Conservation (phyloP, 2,113 vertebrate genomes). For the Cyphomyrus plagiostoma region DNA sequence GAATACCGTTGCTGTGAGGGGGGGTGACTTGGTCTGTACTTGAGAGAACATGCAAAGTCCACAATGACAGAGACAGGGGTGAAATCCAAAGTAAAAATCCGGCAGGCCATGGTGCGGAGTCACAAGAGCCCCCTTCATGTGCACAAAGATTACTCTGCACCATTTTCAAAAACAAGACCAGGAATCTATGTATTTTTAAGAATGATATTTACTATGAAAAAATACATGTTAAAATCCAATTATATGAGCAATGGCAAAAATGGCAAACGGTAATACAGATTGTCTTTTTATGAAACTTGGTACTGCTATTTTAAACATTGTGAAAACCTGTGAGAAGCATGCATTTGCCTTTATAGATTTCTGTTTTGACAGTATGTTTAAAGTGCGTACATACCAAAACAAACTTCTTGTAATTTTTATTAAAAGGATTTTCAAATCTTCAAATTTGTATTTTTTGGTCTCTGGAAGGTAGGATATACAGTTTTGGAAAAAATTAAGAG, state of each 20-base stretch:
- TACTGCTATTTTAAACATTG: neutral
- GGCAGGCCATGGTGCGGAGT: neutral
- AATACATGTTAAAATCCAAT: neutral
- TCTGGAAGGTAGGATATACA: neutral
- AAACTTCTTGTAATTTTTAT: neutral
- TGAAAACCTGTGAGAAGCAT: neutral
- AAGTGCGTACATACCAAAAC: neutral
- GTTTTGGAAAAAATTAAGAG: neutral
- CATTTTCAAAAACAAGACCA: neutral
- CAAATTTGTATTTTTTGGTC: neutral
- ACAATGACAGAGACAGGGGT: neutral
- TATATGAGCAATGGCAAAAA: neutral
- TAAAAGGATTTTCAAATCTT: neutral
- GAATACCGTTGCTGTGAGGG: neutral
- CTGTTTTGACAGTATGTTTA: neutral
- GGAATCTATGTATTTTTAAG: neutral
- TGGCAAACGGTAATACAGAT: neutral
- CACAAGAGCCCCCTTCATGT: neutral
- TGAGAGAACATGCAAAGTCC: too few species aligned
- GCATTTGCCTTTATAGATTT: neutral
- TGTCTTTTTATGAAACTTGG: neutral
- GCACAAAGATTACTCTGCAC: neutral
- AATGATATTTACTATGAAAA: neutral
- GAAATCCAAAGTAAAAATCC: neutral
- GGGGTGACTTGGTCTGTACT: neutral